Percentiles rank a stretch among this genome's conserved stretches.
These are phyloP conservation scores for Xenus cinereus DNA, from an alignment of 2,113 vertebrate genomes.

Conservation along the genomic window DNA sequence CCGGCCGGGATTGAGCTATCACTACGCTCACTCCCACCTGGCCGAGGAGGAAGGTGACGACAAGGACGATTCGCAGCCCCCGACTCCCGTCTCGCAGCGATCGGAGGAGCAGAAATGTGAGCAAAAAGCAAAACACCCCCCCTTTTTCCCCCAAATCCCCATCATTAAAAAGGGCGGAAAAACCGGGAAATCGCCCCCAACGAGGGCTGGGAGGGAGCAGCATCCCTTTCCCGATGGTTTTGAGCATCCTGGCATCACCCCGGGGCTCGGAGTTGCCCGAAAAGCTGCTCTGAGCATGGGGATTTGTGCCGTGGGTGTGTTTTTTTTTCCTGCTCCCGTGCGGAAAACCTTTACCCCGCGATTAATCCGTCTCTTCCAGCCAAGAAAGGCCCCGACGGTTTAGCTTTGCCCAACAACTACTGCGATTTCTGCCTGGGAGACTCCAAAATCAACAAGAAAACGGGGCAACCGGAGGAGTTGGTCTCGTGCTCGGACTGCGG, in stretches of 20 bases:
- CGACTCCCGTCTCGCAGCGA: conserved; percentile 78
- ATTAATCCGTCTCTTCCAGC: conserved; percentile 57
- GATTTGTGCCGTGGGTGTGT: fast-evolving
- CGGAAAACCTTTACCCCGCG: fast-evolving
- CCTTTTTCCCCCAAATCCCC: background rate
- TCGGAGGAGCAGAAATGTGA: conserved; percentile 90
- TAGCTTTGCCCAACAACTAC: conserved; percentile 94
- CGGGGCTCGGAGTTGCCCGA: fast-evolving
- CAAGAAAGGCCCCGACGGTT: conserved; percentile 91
- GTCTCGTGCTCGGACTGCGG: conserved; percentile 97
- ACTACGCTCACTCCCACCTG: conserved; percentile 96
- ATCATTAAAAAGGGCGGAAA: fast-evolving
- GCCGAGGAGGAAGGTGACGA: conserved; percentile 95
- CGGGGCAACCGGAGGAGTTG: conserved; percentile 90
- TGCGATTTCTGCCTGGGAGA: conserved; percentile 97
- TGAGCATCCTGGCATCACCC: fast-evolving
- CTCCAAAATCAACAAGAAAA: conserved; percentile 96
- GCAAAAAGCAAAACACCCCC: background rate
- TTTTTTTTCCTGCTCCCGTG: background rate
- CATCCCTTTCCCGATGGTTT: fast-evolving
- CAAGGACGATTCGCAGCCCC: conserved; percentile 86
- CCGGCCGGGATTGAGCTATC: conserved; percentile 93
- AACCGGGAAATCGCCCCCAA: fast-evolving
- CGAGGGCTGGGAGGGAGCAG: fast-evolving
- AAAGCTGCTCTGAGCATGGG: fast-evolving